phyloP scores from a whole-genome alignment of 2,797 vertebrate species.

The Alosa sapidissima region DNA sequence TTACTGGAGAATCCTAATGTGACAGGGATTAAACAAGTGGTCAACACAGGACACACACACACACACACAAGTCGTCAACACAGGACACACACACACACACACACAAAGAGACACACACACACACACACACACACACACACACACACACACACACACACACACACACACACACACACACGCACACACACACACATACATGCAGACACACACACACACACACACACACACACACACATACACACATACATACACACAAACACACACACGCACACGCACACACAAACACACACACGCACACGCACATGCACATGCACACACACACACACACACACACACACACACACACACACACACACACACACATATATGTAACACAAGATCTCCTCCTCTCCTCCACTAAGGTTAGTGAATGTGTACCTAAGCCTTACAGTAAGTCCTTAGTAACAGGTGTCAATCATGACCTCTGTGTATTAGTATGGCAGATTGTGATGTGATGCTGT shows the following conservation, averaged over 20 bases:
- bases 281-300: too few species aligned
- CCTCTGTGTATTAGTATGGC: neutral
- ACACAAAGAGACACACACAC: too few species aligned
- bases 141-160: too few species aligned
- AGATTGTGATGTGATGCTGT: neutral
- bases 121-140: conserved; percentile 45
- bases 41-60: conserved; percentile 54
- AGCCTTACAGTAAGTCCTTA: neutral
- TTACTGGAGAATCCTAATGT: conserved; percentile 77
- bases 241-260: too few species aligned
- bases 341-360: conserved; percentile 6
- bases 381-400: neutral
- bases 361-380: neutral
- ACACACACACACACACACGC: too few species aligned
- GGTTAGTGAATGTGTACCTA: neutral
- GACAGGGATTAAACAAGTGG: conserved; percentile 74
- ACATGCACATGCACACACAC: too few species aligned
- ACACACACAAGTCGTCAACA: too few species aligned
- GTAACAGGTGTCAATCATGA: neutral
- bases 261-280: conserved; percentile 56
- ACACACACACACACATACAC: too few species aligned
- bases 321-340: conserved; percentile 53
- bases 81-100: conserved; percentile 10
- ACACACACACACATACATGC: too few species aligned
- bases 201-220: too few species aligned